A percentile compares a stretch with the other conserved stretches of the same genome.
Evolutionary conservation across 2,888 invertebrate species (phyloP).

Genomic region (Tortrix viridana): DNA sequence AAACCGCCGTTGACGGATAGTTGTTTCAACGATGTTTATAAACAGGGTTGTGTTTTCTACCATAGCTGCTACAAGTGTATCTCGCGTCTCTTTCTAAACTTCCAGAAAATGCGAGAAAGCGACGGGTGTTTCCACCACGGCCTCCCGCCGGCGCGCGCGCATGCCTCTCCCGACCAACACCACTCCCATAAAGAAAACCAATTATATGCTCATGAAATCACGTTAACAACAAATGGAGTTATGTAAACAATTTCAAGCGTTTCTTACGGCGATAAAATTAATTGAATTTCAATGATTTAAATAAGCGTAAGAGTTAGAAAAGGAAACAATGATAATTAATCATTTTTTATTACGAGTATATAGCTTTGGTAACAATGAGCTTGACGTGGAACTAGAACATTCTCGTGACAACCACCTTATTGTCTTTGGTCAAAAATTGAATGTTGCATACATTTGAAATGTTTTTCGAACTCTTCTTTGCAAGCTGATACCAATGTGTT

Average conservation of each 20-base stretch:
- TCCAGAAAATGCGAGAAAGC: conserved; percentile 22
- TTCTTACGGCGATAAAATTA: conserved; percentile 14
- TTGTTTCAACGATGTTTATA: conserved; percentile 25
- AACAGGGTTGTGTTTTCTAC: conserved; percentile 26
- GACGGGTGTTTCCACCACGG: conserved; percentile 12
- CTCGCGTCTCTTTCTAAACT: conserved; percentile 22
- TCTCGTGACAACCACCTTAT: no score
- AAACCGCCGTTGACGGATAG: conserved; percentile 29
- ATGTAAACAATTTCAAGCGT: conserved; percentile 23
- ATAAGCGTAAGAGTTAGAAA: background rate
- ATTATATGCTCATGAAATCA: conserved; percentile 73
- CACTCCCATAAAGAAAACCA: conserved; percentile 71
- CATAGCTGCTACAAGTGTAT: conserved; percentile 23
- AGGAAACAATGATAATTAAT: background rate
- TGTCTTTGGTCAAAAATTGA: no score
- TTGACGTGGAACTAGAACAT: no score
- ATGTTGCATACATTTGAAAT: no score
- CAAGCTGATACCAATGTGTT: no score
- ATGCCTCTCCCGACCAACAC: conserved; percentile 67
- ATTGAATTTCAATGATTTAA: conserved; percentile 13
- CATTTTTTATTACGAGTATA: no score
- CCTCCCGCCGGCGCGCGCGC: conserved; percentile 47
- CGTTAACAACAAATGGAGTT: conserved; percentile 52
- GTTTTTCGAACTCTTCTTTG: no score
- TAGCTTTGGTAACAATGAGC: no score